phyloP scores from a whole-genome alignment of 2,113 vertebrate species.

The Gorsachius goisagi region DNA sequence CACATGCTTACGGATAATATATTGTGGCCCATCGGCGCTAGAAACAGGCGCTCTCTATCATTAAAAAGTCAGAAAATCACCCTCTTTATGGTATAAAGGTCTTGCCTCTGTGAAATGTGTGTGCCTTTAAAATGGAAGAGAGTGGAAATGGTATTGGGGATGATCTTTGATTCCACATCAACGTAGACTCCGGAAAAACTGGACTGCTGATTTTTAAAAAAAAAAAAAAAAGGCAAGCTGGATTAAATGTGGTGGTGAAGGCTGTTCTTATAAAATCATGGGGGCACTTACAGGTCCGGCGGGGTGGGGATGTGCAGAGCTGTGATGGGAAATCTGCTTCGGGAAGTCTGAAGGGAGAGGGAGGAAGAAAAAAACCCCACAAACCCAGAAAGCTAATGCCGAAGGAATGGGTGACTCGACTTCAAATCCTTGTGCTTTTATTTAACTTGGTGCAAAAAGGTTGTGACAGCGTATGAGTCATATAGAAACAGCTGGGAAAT shows the following conservation, averaged over 20 bases:
- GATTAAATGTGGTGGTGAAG: background rate
- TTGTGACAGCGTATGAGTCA: background rate
- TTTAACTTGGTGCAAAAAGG: background rate
- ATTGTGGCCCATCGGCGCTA: background rate
- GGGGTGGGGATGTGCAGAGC: background rate
- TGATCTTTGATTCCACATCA: background rate
- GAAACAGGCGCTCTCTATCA: background rate
- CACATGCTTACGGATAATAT: rapidly evolving
- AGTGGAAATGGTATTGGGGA: background rate
- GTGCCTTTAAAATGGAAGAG: background rate
- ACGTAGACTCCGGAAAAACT: background rate
- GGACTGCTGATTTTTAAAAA: background rate
- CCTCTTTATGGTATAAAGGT: rapidly evolving
- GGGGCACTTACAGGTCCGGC: rapidly evolving
- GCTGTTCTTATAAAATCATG: background rate
- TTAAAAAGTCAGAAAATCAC: background rate
- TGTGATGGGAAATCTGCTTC: background rate
- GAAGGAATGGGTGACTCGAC: background rate
- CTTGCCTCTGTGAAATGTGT: background rate
- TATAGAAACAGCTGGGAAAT: background rate
- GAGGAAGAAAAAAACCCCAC: background rate
- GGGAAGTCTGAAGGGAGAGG: background rate
- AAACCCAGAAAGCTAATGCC: too few relatives aligned
- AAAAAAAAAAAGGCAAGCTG: background rate
- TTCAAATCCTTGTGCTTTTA: background rate